Percentiles rank a stretch among this genome's conserved stretches.
Evolutionary conservation across 2,797 vertebrate species (phyloP).

Genomic region (Taenioides sp.): DNA sequence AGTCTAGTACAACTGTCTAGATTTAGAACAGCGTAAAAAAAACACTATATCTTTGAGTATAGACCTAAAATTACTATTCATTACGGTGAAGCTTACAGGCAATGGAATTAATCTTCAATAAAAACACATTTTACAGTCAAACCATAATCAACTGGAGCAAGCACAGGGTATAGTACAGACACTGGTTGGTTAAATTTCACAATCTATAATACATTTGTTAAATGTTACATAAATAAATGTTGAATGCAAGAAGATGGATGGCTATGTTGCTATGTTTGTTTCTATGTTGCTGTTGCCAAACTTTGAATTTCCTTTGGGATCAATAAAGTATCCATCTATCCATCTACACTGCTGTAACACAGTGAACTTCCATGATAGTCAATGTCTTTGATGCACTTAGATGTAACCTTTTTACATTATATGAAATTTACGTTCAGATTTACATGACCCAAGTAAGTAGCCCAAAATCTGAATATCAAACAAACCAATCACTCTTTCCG

Average conservation of each 20-base stretch:
- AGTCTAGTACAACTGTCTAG: background rate
- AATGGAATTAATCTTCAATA: background rate
- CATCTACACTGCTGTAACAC: background rate
- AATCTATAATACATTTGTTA: background rate
- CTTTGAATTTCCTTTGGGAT: no score
- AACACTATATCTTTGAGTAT: background rate
- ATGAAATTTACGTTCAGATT: background rate
- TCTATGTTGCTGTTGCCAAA: no score
- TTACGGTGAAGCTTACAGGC: background rate
- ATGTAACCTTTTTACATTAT: no score
- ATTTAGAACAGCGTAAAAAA: background rate
- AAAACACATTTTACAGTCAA: background rate
- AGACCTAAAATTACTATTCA: background rate
- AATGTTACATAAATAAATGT: background rate
- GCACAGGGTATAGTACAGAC: background rate
- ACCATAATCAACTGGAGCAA: background rate
- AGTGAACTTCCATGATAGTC: no score
- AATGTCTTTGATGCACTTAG: no score
- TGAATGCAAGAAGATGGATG: no score
- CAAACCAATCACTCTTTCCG: background rate
- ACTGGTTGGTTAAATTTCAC: background rate
- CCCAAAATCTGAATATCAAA: background rate
- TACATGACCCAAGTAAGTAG: background rate
- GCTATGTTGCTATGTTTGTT: no score
- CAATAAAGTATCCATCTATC: no score